Evolutionary conservation across 2,113 vertebrate genomes (phyloP).

Genomic region (Mobula hypostoma): DNA sequence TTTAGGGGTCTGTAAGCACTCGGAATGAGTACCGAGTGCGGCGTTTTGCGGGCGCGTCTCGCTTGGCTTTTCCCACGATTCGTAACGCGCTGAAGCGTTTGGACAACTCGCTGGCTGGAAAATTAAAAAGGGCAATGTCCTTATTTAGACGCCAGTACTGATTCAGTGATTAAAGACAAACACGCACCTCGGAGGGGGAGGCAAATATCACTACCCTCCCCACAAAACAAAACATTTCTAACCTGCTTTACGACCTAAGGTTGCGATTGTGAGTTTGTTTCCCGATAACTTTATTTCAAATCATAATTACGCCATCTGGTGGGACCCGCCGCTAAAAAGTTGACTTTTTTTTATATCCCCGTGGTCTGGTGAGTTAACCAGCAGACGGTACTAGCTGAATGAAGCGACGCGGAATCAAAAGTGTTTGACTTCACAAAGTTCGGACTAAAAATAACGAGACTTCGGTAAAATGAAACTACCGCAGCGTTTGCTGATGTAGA

Average conservation of each 20-base stretch:
- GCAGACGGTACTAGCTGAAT: background rate
- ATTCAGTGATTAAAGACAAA: background rate
- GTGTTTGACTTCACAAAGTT: background rate
- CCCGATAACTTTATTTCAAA: conserved; percentile 8
- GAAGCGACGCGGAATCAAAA: background rate
- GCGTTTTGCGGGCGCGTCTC: background rate
- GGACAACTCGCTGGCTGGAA: background rate
- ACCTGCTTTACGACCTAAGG: background rate
- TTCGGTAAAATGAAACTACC: background rate
- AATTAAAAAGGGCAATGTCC: conserved; percentile 34
- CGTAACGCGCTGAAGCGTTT: conserved; percentile 11
- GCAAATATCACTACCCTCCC: background rate
- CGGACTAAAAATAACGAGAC: background rate
- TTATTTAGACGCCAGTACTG: background rate
- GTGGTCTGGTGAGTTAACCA: background rate
- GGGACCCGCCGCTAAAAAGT: conserved; percentile 21
- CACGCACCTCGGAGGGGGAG: background rate
- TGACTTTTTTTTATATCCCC: too few relatives aligned
- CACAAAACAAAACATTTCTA: background rate
- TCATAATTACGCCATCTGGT: conserved; percentile 32
- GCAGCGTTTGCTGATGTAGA: background rate
- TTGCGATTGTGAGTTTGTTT: background rate
- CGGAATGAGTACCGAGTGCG: background rate
- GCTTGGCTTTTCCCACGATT: conserved; percentile 29
- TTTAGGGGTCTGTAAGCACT: background rate